Base-by-base conservation (phyloP, 1,140 invertebrate genomes). In the Zaprionus capensis region DNA sequence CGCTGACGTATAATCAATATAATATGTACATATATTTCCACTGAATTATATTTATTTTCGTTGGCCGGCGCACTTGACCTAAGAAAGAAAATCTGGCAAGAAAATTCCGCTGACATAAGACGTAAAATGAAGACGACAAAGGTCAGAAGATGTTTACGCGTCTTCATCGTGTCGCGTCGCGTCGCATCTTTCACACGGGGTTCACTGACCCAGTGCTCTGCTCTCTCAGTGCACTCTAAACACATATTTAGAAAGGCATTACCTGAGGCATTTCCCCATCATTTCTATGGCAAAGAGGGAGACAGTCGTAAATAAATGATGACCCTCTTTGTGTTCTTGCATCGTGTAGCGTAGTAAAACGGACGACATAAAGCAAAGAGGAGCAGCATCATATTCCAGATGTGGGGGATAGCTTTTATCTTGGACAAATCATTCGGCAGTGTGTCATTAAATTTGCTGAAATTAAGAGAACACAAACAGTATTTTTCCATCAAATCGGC, bases 171-270 rank as follows among this genome's bases (percentile, higher is more conserved):
- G 5, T 44, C 34, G 59, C 6, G 7, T 70, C 28, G 28, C 12
- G 38, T 63, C 34, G 31, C 31, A 34, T 34, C 31, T 2, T 34
- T 34, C 3, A 11, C 0, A 0, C 3, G 31, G 51, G 41, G 82
- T 81, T 86, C 82, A 86, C 61, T 80, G 82, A 79, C 82, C 82
- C 72, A 73, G 64, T 80, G 49, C 31, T 64, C 49, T 65, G 46
- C 61, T 65, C 70, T 17, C 41, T 17, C 64, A 64, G 67, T 81
- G 64, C 68, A 41, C 55, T 71, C 57, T 63, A 73, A 69, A 69
- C 57, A 70, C 55, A 79, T 56, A 49, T 41, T 66, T 56, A 56
- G 34, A 71, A 31, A 58, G 41, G 55, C 55, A 34, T 65, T 36
- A 66, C 56, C 51, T 69, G 20, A 57, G 51, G 57, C 67, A 46